A percentile compares a stretch with the other conserved stretches of the same genome.
These are phyloP conservation scores for Pitta sordida DNA, from an alignment of 2,113 vertebrate genomes.

Conservation along the genomic window DNA sequence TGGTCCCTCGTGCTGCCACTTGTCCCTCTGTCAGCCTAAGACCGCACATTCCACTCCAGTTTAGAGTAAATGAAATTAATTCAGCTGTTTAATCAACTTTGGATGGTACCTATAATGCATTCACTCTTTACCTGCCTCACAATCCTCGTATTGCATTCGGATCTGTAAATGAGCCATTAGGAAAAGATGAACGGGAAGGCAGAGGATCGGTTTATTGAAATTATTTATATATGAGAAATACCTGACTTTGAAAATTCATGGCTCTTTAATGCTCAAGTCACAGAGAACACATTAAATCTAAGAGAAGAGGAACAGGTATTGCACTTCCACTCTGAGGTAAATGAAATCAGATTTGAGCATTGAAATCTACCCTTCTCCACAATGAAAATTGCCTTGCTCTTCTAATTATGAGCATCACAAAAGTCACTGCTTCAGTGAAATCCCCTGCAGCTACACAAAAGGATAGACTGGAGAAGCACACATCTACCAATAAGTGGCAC, in stretches of 20 bases:
- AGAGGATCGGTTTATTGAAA: conserved; percentile 14
- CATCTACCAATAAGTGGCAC: conserved; percentile 61
- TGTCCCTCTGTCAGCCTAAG: rapidly evolving
- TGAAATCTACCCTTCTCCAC: background rate
- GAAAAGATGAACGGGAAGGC: background rate
- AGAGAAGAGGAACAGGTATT: background rate
- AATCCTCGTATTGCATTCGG: background rate
- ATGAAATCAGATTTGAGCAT: conserved; percentile 11
- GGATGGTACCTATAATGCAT: background rate
- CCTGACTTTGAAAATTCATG: conserved; percentile 8
- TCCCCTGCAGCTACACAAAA: conserved; percentile 65
- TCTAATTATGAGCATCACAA: conserved; percentile 54
- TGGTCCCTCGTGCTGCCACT: background rate
- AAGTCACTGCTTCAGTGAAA: conserved; percentile 61
- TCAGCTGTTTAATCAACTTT: background rate
- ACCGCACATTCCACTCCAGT: background rate
- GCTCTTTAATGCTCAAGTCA: background rate
- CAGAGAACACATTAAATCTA: background rate
- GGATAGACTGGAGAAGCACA: conserved; percentile 57
- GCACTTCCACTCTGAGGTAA: background rate
- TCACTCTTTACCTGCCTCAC: background rate
- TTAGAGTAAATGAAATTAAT: background rate
- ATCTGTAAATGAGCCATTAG: conserved; percentile 7
- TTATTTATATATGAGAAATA: conserved; percentile 44
- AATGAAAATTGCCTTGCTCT: conserved; percentile 29